Conservation (phyloP, 2,113 vertebrate species). For the Colossoma macropomum region DNA sequence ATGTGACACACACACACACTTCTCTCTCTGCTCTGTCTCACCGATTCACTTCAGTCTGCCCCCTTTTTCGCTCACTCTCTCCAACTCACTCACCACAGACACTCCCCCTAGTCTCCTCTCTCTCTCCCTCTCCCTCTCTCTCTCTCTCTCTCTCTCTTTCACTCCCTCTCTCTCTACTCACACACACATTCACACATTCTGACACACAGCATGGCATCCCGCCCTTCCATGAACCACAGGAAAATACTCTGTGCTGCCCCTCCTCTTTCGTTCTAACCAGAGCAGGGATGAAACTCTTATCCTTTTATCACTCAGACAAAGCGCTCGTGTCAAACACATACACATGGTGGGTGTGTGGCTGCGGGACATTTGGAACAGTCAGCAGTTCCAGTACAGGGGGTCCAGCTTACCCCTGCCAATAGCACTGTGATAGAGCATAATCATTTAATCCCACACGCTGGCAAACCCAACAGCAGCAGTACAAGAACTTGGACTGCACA, state of each 20-base stretch:
- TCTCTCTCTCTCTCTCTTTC: not conserved
- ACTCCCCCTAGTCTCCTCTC: conserved; percentile 23
- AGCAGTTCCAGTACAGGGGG: conserved; percentile 55
- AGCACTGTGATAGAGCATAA: conserved; percentile 57
- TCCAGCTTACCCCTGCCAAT: conserved; percentile 27
- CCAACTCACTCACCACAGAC: conserved; percentile 20
- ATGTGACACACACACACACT: conserved; percentile 22
- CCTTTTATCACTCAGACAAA: conserved; percentile 59
- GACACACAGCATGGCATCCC: conserved; percentile 46
- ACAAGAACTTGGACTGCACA: not conserved
- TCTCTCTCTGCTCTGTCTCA: not conserved
- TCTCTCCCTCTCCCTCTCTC: not conserved
- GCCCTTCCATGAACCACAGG: conserved; percentile 67
- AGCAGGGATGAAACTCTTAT: conserved; percentile 58
- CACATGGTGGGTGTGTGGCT: not conserved
- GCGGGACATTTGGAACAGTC: conserved; percentile 51
- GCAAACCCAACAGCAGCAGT: conserved; percentile 27
- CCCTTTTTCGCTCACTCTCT: conserved; percentile 12
- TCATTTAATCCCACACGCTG: conserved; percentile 49
- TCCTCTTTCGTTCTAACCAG: not conserved
- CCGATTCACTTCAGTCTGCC: conserved; percentile 4
- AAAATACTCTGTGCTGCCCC: conserved; percentile 63
- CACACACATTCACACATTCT: not conserved
- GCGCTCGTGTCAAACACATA: not conserved
- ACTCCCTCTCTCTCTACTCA: not conserved